These are phyloP conservation scores for Ephydatia muelleri DNA, from an alignment of 37 sponge, comb jelly and placozoan genomes.

Conservation along the genomic window DNA sequence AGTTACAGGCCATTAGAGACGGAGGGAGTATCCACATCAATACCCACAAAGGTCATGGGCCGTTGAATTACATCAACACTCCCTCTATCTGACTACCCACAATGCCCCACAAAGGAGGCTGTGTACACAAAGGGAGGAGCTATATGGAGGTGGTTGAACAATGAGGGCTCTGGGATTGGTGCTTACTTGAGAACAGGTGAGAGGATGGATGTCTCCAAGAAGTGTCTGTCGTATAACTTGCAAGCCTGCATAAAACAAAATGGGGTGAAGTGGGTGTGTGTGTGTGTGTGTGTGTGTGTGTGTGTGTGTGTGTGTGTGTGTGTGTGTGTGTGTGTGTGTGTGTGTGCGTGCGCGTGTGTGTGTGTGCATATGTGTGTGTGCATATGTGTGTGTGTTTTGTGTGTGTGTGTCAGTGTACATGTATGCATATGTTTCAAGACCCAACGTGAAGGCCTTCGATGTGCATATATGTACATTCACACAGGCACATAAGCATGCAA, in stretches of 20 bases:
- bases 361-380: slow-evolving; percentile 16
- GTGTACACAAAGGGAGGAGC: not conserved
- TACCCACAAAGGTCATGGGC: not conserved
- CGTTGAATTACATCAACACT: not conserved
- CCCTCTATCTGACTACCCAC: not conserved
- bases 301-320: not conserved
- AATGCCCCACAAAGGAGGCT: not conserved
- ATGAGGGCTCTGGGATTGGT: not conserved
- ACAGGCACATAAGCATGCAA: not conserved
- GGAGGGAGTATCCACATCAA: not conserved
- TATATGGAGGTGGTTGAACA: not conserved
- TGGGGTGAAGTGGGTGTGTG: not conserved
- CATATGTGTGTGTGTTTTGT: no score
- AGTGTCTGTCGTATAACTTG: slow-evolving; percentile 63
- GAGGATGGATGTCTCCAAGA: slow-evolving; percentile 48
- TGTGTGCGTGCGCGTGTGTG: slow-evolving; percentile 13
- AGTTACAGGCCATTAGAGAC: not conserved
- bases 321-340: not conserved
- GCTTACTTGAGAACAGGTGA: slow-evolving; percentile 51
- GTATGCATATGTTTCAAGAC: not conserved
- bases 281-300: slow-evolving; percentile 5
- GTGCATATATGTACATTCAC: not conserved
- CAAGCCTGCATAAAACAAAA: slow-evolving; percentile 46
- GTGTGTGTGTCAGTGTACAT: slow-evolving; percentile 16
- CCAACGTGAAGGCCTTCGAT: not conserved